These are phyloP conservation scores for Caenorhabditis virilis DNA, from an alignment of 2,888 invertebrate genomes.

Conservation along the genomic window DNA sequence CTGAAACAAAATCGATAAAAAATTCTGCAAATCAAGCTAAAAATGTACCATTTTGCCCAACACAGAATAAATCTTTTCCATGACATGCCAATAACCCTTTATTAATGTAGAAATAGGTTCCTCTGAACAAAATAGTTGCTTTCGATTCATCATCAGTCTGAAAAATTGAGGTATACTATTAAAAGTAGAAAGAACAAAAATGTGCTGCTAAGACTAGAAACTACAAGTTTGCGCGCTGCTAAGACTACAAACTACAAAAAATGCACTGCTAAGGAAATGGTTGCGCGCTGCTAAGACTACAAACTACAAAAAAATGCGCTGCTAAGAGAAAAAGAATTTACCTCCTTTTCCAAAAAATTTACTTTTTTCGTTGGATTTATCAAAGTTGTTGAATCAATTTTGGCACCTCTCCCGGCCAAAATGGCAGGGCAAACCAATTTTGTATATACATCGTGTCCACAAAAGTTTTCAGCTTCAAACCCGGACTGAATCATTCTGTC, in stretches of 20 bases:
- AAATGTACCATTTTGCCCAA: conserved; percentile 28
- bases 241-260: too few species aligned
- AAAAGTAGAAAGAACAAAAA: too few species aligned
- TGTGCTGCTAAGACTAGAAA: too few species aligned
- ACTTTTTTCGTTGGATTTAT: conserved; percentile 3
- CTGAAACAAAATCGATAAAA: too few species aligned
- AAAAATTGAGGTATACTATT: too few species aligned
- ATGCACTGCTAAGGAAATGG: too few species aligned
- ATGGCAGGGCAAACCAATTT: conserved; percentile 52
- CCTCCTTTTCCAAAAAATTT: conserved; percentile 22
- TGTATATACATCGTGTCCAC: conserved; percentile 40
- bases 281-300: too few species aligned
- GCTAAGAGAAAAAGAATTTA: too few species aligned
- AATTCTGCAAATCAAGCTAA: too few species aligned
- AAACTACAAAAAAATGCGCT: too few species aligned
- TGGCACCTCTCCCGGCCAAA: conserved; percentile 22
- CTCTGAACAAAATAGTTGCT: conserved; percentile 35
- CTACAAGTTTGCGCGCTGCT: too few species aligned
- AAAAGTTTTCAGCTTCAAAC: conserved; percentile 49
- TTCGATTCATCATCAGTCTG: conserved; percentile 24
- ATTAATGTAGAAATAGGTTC: conserved; percentile 50
- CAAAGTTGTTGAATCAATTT: conserved; percentile 20
- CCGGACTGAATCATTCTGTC: conserved; percentile 40
- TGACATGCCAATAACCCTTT: conserved; percentile 45
- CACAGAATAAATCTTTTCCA: conserved; percentile 37